These are phyloP conservation scores for Murina feae DNA, from an alignment of 2,113 vertebrate genomes.

Conservation along the genomic window DNA sequence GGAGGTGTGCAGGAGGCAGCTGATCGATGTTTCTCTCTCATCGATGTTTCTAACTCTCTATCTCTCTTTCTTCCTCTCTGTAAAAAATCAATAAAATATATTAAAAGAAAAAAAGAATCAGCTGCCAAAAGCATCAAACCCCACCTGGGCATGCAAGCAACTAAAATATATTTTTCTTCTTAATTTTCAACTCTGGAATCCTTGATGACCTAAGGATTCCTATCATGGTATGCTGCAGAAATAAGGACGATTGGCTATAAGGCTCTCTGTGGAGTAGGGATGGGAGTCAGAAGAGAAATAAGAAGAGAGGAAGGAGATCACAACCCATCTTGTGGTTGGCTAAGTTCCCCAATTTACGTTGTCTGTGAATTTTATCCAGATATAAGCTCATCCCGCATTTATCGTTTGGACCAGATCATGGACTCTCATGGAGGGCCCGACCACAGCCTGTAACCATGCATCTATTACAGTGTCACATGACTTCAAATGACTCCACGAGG, in stretches of 20 bases:
- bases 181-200: background rate
- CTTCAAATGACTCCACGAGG: background rate
- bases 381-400: background rate
- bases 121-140: background rate
- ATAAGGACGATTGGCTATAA: background rate
- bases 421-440: background rate
- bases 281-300: background rate
- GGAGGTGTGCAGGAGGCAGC: too few species aligned
- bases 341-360: background rate
- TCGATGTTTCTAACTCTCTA: too few species aligned
- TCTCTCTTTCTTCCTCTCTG: too few species aligned
- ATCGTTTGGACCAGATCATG: background rate
- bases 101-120: too few species aligned
- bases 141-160: background rate
- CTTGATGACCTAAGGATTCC: background rate
- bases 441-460: background rate
- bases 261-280: background rate
- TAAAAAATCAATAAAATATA: too few species aligned
- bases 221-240: background rate
- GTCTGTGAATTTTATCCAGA: background rate
- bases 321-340: background rate
- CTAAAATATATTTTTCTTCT: background rate
- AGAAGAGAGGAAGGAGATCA: background rate
- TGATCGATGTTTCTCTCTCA: too few species aligned
- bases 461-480: background rate